A percentile compares a stretch with the other conserved stretches of the same genome.
phyloP scores from a whole-genome alignment of 2,797 vertebrate species.

The Rhinophrynus dorsalis region DNA sequence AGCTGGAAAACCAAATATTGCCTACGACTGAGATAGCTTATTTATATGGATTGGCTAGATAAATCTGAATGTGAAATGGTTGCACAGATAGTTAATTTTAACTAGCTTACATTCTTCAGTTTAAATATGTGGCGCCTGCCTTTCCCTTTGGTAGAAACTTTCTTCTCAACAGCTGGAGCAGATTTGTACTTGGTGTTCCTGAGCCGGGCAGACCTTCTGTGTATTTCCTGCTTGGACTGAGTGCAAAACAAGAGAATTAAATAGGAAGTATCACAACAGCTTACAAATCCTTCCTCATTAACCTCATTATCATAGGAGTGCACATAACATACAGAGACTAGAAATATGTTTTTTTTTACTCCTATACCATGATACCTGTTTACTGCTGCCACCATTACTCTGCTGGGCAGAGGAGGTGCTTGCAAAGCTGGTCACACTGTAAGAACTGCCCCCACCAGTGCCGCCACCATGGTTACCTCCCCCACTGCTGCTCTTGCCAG shows the following conservation, averaged over 20 bases:
- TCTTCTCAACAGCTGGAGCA: constrained; percentile 93
- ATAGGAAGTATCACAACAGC: no score
- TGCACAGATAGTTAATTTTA: not conserved
- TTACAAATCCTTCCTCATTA: no score
- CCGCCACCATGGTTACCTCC: not conserved
- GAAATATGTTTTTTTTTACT: not conserved
- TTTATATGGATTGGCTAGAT: no score
- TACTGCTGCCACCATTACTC: constrained; percentile 79
- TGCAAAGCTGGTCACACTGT: constrained; percentile 66
- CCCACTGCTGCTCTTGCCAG: constrained; percentile 72
- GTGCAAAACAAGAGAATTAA: constrained; percentile 23
- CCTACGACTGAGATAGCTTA: no score
- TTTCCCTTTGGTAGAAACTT: constrained; percentile 97
- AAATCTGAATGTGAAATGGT: no score
- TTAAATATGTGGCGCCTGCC: constrained; percentile 98
- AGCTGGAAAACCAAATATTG: no score
- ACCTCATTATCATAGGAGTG: no score
- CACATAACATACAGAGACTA: no score
- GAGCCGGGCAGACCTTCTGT: constrained; percentile 89
- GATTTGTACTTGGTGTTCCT: constrained; percentile 96
- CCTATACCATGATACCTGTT: constrained; percentile 70
- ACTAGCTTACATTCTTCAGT: constrained; percentile 86
- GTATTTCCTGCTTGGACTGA: constrained; percentile 95
- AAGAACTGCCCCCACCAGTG: not conserved
- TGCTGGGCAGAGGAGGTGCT: constrained; percentile 69